A percentile compares a stretch with the other conserved stretches of the same genome.
Conservation (phyloP, 2,113 vertebrate species). For the Bucco capensis region DNA sequence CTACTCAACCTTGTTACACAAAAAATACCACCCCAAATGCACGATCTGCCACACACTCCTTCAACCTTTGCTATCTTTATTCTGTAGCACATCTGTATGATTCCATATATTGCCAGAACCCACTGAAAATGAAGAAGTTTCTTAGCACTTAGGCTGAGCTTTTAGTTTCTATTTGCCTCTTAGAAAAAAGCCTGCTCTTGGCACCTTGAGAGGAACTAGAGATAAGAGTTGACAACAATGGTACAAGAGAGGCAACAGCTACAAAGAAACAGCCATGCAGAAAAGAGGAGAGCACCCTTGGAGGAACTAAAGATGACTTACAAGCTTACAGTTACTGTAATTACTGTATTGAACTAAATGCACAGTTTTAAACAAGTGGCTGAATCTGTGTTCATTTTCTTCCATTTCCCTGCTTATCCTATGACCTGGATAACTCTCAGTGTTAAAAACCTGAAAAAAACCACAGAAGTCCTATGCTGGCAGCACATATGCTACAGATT, state of each 20-base stretch:
- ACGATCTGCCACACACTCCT: accelerated
- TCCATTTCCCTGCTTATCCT: neutral
- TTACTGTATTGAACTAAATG: neutral
- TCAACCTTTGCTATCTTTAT: neutral
- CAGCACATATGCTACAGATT: neutral
- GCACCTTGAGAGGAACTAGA: neutral
- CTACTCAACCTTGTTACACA: neutral
- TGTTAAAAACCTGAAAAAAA: neutral
- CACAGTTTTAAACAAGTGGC: neutral
- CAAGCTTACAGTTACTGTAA: neutral
- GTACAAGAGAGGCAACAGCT: neutral
- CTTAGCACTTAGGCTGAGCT: neutral
- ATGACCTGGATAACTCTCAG: neutral
- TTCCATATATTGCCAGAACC: neutral
- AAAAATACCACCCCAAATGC: neutral
- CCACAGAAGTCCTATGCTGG: neutral
- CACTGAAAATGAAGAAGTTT: neutral
- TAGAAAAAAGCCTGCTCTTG: neutral
- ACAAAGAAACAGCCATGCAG: neutral
- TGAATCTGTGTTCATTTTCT: neutral
- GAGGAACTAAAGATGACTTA: neutral
- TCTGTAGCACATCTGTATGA: accelerated
- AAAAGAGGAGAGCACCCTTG: neutral
- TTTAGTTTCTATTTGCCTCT: neutral
- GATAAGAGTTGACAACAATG: neutral